These are phyloP conservation scores for Rhynchomys soricoides DNA, from an alignment of 2,113 vertebrate genomes.

Conservation along the genomic window DNA sequence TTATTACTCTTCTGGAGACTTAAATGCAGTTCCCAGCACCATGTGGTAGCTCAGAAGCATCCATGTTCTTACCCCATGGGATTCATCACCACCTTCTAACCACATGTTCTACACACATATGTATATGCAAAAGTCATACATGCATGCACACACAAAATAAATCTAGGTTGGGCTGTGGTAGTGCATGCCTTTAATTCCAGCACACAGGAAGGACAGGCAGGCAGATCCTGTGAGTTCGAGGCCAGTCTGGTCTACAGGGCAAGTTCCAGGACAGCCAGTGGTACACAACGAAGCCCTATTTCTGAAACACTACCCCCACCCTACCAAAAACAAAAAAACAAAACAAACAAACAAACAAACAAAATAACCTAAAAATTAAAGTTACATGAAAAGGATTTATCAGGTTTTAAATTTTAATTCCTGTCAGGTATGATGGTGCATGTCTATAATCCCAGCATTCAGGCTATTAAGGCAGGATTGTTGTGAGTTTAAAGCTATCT, in stretches of 20 bases:
- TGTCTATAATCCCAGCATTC: background rate
- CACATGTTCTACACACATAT: background rate
- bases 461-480: background rate
- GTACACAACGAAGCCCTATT: background rate
- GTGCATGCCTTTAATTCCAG: background rate
- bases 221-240: background rate
- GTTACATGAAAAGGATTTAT: conserved; percentile 13
- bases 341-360: no score
- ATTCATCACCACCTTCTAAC: background rate
- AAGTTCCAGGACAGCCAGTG: background rate
- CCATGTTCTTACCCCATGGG: background rate
- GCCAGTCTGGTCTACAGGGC: background rate
- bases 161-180: background rate
- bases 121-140: background rate
- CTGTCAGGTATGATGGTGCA: background rate
- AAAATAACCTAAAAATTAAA: background rate
- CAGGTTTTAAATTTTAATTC: conserved; percentile 26
- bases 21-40: background rate
- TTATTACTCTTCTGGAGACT: background rate
- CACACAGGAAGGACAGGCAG: background rate
- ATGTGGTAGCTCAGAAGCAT: background rate
- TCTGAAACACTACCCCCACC: background rate
- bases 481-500: background rate
- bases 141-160: background rate
- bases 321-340: background rate